Evolutionary conservation across 2,113 vertebrate genomes (phyloP).

Genomic region (Phalacrocorax brasilianus): DNA sequence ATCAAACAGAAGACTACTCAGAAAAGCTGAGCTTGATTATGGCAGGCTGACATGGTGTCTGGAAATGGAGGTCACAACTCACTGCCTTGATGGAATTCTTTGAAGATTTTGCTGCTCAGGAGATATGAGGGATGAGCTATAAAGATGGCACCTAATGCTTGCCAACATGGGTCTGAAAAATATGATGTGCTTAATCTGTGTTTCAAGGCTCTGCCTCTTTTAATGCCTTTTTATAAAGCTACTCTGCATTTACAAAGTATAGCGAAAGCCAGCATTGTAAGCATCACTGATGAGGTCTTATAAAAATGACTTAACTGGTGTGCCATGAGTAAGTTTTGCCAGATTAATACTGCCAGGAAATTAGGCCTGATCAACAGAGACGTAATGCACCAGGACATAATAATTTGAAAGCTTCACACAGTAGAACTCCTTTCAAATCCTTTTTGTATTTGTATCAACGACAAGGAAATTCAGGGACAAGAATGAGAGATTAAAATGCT

Average conservation of each 20-base stretch:
- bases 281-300: not conserved
- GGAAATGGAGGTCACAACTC: not conserved
- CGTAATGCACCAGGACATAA: not conserved
- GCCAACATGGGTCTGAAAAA: not conserved
- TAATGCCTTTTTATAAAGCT: not conserved
- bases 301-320: not conserved
- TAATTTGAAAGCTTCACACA: not conserved
- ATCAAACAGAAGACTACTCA: not conserved
- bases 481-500: not conserved
- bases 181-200: not conserved
- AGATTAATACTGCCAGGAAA: not conserved
- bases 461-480: not conserved
- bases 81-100: not conserved
- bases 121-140: not conserved
- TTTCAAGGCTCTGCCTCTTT: not conserved
- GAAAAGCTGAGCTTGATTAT: not conserved
- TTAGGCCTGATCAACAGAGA: not conserved
- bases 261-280: not conserved
- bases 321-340: not conserved
- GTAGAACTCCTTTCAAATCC: not conserved
- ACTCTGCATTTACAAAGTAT: not conserved
- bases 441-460: not conserved
- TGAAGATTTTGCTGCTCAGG: slow-evolving; percentile 3
- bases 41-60: accelerated
- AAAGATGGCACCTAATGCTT: not conserved